Conservation (phyloP, 2,797 vertebrate species). For the Gastrophryne carolinensis region DNA sequence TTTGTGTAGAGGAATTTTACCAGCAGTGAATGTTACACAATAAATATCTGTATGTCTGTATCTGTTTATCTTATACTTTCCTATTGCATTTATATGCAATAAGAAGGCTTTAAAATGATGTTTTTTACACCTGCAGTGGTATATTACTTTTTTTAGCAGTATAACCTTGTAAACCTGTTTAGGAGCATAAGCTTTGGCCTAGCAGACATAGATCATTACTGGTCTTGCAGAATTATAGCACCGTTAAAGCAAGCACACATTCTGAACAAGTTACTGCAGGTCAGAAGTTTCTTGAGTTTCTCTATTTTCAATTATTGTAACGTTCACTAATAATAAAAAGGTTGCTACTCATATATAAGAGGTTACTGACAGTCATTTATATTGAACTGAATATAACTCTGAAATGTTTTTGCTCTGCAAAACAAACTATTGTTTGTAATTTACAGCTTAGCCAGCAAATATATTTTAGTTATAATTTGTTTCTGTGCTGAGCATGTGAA, state of each 20-base stretch:
- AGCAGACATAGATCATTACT: conserved; percentile 6
- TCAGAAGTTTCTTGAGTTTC: conserved; percentile 38
- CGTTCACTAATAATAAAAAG: conserved; percentile 45
- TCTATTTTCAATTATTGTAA: conserved; percentile 42
- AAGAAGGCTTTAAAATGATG: neutral
- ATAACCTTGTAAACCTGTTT: conserved; percentile 31
- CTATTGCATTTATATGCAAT: neutral
- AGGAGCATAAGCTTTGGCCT: conserved; percentile 10
- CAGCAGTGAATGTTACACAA: neutral
- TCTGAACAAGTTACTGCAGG: conserved; percentile 30
- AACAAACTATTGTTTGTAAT: conserved; percentile 11
- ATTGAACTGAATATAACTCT: conserved; percentile 20
- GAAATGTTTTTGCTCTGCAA: conserved; percentile 16
- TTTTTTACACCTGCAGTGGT: neutral
- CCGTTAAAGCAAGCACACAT: conserved; percentile 28
- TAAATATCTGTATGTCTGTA: no score
- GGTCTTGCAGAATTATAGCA: conserved; percentile 20
- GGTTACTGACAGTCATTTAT: conserved; percentile 35
- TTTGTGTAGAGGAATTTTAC: neutral
- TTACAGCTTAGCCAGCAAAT: neutral
- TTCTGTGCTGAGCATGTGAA: neutral
- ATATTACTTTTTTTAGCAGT: neutral
- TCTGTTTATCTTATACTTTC: neutral
- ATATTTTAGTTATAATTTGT: neutral
- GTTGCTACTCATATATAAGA: conserved; percentile 4